phyloP scores from a whole-genome alignment of 2,797 vertebrate species.

The Premnoplex brunnescens region DNA sequence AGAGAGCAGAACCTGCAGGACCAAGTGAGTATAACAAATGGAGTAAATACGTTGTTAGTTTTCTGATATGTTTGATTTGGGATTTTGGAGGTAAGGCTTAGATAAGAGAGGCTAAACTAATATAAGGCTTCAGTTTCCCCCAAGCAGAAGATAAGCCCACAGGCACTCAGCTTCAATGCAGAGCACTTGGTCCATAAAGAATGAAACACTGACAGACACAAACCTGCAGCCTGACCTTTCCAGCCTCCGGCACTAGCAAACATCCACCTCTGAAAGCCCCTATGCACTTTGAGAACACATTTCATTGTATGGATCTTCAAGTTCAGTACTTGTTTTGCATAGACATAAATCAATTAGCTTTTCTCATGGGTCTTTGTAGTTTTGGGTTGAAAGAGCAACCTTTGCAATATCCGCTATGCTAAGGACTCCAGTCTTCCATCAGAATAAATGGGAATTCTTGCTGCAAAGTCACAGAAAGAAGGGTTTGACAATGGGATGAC shows the following conservation, averaged over 20 bases:
- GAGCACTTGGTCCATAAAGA: neutral
- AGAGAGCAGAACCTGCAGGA: neutral
- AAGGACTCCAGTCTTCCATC: neutral
- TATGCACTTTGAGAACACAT: neutral
- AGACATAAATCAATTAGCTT: neutral
- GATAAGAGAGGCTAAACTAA: neutral
- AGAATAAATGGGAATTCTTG: neutral
- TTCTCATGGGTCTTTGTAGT: neutral
- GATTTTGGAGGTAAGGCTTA: neutral
- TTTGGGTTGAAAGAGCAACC: neutral
- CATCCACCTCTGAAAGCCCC: neutral
- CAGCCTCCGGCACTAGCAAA: neutral
- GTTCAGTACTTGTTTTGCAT: neutral
- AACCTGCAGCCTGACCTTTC: neutral
- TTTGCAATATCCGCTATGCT: accelerated
- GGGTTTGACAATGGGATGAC: neutral
- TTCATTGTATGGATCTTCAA: neutral
- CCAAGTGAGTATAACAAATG: neutral
- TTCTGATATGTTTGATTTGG: neutral
- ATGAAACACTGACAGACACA: accelerated
- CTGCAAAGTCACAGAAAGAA: neutral
- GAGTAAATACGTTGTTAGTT: neutral
- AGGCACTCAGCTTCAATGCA: neutral
- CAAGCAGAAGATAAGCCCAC: neutral
- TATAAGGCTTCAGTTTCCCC: neutral